These are phyloP conservation scores for Euleptes europaea DNA, from an alignment of 2,113 vertebrate species.

Conservation along the genomic window DNA sequence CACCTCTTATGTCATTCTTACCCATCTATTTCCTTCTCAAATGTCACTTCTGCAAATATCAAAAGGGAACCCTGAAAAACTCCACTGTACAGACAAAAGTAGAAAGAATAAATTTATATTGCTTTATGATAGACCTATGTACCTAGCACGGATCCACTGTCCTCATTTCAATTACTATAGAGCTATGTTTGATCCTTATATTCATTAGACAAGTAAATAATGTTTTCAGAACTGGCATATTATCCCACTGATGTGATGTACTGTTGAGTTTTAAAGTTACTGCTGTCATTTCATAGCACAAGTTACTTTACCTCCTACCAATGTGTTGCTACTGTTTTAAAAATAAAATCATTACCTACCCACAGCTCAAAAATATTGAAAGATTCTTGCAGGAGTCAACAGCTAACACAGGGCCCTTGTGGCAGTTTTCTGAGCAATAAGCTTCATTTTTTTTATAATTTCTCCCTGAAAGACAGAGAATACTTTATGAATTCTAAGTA, in stretches of 20 bases:
- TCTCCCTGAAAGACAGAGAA: constrained; percentile 4
- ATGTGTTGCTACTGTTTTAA: too few species aligned
- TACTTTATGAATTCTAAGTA: background rate
- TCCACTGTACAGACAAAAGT: background rate
- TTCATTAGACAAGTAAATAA: background rate
- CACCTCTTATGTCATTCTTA: background rate
- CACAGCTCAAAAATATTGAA: constrained; percentile 33
- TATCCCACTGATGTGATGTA: background rate
- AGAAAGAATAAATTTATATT: background rate
- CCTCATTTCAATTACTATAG: background rate
- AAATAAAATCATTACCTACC: background rate
- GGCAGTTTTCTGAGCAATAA: background rate
- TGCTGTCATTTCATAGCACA: background rate
- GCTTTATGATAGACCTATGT: background rate
- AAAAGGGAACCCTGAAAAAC: background rate
- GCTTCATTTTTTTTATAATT: background rate
- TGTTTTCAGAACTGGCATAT: background rate
- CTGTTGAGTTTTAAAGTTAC: background rate
- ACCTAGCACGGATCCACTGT: background rate
- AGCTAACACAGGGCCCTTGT: constrained; percentile 21
- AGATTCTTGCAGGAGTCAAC: constrained; percentile 22
- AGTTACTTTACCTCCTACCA: background rate
- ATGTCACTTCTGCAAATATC: background rate
- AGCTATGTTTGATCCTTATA: background rate
- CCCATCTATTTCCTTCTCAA: background rate